Percentiles rank a stretch among this genome's conserved stretches.
phyloP scores from a whole-genome alignment of 1,140 invertebrate genomes.

The Drosophila varians region DNA sequence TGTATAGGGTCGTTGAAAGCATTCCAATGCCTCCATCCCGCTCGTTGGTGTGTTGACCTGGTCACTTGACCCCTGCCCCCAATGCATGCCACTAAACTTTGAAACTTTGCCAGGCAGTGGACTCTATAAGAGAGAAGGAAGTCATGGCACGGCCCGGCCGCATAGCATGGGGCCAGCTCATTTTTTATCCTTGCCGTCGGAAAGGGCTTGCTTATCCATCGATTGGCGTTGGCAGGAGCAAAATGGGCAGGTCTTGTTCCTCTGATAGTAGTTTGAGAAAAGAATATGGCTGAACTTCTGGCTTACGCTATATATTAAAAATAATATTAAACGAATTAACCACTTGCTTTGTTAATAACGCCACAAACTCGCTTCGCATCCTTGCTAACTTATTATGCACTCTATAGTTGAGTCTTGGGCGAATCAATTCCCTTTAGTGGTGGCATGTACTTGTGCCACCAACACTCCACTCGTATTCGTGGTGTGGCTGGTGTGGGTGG shows the following conservation, averaged over 20 bases:
- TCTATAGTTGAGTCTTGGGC: slow-evolving; percentile 37
- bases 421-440: slow-evolving; percentile 81
- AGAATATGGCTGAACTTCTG: too few relatives aligned
- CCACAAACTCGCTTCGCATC: neutral
- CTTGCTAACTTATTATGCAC: slow-evolving; percentile 9
- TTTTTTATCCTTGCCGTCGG: slow-evolving; percentile 1
- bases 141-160: slow-evolving; percentile 14
- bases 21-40: neutral
- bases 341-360: neutral
- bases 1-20: slow-evolving; percentile 55
- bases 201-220: slow-evolving; percentile 34
- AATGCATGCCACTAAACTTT: slow-evolving; percentile 22
- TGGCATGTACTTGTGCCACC: slow-evolving; percentile 54
- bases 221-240: slow-evolving; percentile 1
- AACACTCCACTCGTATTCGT: too few relatives aligned
- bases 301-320: too few relatives aligned
- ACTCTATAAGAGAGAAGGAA: slow-evolving; percentile 23
- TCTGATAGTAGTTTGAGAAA: too few relatives aligned
- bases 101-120: slow-evolving; percentile 8
- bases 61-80: slow-evolving; percentile 34
- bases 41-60: slow-evolving; percentile 36
- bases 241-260: too few relatives aligned
- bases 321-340: too few relatives aligned
- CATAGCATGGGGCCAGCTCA: slow-evolving; percentile 27
- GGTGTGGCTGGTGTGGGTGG: too few relatives aligned